Evolutionary conservation across 2,797 vertebrate species (phyloP), one percentile per base, ranked within the genome.

Genomic region (Pseudochaenichthys georgianus): DNA sequence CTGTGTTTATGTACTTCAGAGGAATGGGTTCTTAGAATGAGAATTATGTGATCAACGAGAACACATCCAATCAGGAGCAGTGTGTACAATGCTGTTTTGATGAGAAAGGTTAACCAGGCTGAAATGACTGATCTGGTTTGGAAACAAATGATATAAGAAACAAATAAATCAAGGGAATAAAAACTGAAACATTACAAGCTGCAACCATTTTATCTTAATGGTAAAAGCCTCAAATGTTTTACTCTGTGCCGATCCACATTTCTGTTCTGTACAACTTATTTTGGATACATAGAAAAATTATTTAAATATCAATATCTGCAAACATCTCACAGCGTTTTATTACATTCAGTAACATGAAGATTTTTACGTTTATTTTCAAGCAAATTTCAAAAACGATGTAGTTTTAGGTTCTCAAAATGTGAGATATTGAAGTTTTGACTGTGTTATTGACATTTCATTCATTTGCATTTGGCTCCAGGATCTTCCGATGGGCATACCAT

Each of bases 51-150:
- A 76, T 73, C 75, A 60, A 13, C 28, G 15, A 7, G 75, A 47
- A 73, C 70, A 70, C 74, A 70, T 59, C 65, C 64, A 77, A 78
- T 70, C 74, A 64, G 79, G 17, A 64, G 54, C 47, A n/a, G 60
- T 19, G 12, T 4, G 11, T 46, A 3, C 68, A 50, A 58, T 2
- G 9, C 7, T 10, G 55, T 12, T 52, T 21, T 82, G 79, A 87
- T 69, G 72, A 77, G 63, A 42, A 62, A 67, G 45, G 70, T 51
- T 48, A 13, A 28, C 43, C 50, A 48, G 61, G 42, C 64, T 19
- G 52, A 73, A 50, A 19, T 54, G 42, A 42, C 16, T 12, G 58
- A 48, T 50, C 21, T 4, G 11, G 13, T 19, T 38, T 13, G 43
- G 41, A 38, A 62, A 28, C 13, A 54, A 63, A 67, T 65, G 1